phyloP scores from a whole-genome alignment of 2,888 invertebrate genomes.

The Embidobia sp. region DNA sequence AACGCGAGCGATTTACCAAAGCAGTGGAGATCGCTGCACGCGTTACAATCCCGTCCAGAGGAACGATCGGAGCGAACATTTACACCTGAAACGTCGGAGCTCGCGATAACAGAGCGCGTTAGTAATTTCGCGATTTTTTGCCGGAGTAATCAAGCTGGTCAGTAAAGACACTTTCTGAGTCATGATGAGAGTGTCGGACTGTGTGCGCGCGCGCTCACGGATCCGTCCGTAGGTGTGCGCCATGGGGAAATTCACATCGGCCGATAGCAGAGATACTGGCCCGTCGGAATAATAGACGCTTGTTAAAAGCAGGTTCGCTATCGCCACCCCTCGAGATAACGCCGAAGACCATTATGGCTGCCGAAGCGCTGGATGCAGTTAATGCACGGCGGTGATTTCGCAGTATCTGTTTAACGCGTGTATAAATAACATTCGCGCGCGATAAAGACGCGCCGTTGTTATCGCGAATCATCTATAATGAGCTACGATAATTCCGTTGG shows the following conservation, averaged over 20 bases:
- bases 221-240: slow-evolving; percentile 35
- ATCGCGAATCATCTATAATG: slow-evolving; percentile 64
- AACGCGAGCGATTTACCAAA: not conserved
- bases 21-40: not conserved
- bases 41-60: slow-evolving; percentile 7
- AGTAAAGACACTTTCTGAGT: slow-evolving; percentile 52
- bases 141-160: slow-evolving; percentile 26
- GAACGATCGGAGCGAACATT: slow-evolving; percentile 35
- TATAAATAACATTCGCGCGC: slow-evolving; percentile 60
- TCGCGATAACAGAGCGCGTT: slow-evolving; percentile 31
- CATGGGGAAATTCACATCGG: slow-evolving; percentile 60
- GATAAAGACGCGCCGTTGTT: slow-evolving; percentile 62
- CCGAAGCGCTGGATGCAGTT: slow-evolving; percentile 57
- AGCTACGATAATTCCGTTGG: slow-evolving; percentile 60
- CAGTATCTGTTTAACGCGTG: slow-evolving; percentile 63
- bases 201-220: slow-evolving; percentile 11
- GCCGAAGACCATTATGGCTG: slow-evolving; percentile 62
- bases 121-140: slow-evolving; percentile 45
- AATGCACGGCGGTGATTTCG: slow-evolving; percentile 63
- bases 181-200: slow-evolving; percentile 35
- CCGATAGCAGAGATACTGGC: slow-evolving; percentile 60
- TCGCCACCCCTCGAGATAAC: slow-evolving; percentile 63
- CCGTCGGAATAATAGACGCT: slow-evolving; percentile 66
- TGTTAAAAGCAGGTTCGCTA: slow-evolving; percentile 67
- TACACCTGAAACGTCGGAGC: slow-evolving; percentile 11